These are phyloP conservation scores for Boloria euphrosyne DNA, from an alignment of 2,888 invertebrate genomes.

Conservation along the genomic window DNA sequence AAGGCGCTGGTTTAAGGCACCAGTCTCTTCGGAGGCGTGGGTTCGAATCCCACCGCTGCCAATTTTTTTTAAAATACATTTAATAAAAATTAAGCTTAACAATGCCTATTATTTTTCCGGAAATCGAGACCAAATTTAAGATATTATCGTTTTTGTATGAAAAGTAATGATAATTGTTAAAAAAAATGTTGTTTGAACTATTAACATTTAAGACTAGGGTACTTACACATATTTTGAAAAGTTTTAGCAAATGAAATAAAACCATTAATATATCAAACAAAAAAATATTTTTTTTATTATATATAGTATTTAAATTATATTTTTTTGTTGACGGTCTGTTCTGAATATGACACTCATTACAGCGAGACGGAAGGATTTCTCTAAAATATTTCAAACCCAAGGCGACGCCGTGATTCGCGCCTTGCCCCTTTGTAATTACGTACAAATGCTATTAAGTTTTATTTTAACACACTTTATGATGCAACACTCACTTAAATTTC, in stretches of 20 bases:
- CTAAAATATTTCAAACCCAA: conserved; percentile 81
- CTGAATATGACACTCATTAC: conserved; percentile 80
- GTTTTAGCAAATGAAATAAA: no score
- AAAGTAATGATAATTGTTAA: no score
- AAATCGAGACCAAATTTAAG: no score
- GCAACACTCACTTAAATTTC: conserved; percentile 13
- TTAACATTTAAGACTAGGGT: no score
- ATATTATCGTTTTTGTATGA: no score
- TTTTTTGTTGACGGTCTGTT: conserved; percentile 55
- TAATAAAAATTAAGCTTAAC: no score
- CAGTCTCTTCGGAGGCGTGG: conserved; percentile 94
- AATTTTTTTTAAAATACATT: conserved; percentile 83
- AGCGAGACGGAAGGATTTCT: conserved; percentile 72
- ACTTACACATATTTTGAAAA: no score
- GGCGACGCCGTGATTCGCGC: conserved; percentile 56
- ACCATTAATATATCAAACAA: neutral
- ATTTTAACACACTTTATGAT: conserved; percentile 25
- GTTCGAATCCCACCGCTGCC: conserved; percentile 94
- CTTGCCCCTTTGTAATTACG: conserved; percentile 51
- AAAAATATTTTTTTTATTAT: neutral
- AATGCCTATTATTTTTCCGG: no score
- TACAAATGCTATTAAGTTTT: conserved; percentile 43
- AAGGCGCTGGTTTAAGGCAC: conserved; percentile 96
- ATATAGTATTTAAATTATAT: neutral
- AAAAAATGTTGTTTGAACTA: no score